phyloP scores from a whole-genome alignment of 2,113 vertebrate genomes.

The Amazona guildingii region DNA sequence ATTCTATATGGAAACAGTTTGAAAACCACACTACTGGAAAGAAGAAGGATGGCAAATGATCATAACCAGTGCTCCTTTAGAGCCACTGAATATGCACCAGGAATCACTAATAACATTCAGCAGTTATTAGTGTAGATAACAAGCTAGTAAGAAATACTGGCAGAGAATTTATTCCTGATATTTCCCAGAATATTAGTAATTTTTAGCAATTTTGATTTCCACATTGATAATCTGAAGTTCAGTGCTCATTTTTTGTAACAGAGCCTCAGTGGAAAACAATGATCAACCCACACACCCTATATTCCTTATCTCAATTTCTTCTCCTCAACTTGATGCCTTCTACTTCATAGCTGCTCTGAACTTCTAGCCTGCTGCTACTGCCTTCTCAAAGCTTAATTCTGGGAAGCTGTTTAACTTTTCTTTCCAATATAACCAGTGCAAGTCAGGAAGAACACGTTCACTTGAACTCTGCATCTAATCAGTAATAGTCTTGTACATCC shows the following conservation, averaged over 20 bases:
- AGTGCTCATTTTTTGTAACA: background rate
- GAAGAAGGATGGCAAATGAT: background rate
- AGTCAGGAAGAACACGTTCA: background rate
- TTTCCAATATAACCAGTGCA: background rate
- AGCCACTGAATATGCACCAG: background rate
- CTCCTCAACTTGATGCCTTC: background rate
- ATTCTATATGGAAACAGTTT: background rate
- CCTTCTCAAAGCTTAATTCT: background rate
- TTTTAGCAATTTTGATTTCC: background rate
- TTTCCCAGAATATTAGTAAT: background rate
- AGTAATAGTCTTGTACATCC: background rate
- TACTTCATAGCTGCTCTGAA: background rate
- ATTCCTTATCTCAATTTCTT: background rate
- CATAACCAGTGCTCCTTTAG: background rate
- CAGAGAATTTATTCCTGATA: background rate
- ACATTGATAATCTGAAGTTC: background rate
- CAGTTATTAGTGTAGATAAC: background rate
- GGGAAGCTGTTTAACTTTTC: background rate
- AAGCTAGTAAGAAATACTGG: background rate
- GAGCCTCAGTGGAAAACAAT: background rate
- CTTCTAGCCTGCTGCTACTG: background rate
- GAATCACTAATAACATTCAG: background rate
- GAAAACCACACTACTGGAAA: background rate
- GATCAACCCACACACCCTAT: accelerated
- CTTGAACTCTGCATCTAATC: background rate